Evolutionary conservation across 2,888 invertebrate species (phyloP).

Genomic region (Seira musarum): DNA sequence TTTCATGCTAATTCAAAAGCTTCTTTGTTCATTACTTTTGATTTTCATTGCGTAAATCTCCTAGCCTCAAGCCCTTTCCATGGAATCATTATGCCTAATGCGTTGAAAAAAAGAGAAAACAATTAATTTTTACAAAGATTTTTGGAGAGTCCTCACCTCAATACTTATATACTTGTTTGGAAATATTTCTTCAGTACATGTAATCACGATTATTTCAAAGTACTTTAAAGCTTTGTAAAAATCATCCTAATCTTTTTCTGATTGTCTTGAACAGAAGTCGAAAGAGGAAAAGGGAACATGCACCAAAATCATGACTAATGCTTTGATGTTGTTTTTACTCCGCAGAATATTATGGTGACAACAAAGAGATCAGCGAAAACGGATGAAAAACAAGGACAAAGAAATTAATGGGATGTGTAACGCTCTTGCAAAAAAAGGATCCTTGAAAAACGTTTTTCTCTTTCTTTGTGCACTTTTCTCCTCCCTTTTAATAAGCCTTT

Average conservation of each 20-base stretch:
- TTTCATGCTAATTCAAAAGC: too few species aligned
- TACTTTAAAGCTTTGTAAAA: neutral
- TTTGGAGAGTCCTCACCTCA: too few species aligned
- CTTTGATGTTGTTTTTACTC: neutral
- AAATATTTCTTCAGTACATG: too few species aligned
- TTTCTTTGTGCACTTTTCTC: neutral
- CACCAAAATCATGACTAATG: neutral
- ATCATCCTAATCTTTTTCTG: too few species aligned
- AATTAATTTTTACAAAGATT: too few species aligned
- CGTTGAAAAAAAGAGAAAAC: too few species aligned
- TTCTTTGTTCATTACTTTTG: too few species aligned
- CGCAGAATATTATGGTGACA: neutral
- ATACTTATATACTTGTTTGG: too few species aligned
- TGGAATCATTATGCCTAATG: too few species aligned
- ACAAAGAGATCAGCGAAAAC: neutral
- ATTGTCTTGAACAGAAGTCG: neutral
- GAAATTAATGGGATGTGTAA: neutral
- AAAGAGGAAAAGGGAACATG: neutral
- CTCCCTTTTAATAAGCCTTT: neutral
- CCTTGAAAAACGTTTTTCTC: neutral
- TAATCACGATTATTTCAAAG: neutral
- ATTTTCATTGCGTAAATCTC: too few species aligned
- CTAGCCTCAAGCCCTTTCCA: too few species aligned
- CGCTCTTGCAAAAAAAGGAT: too few species aligned
- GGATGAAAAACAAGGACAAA: neutral